Evolutionary conservation across 2,113 vertebrate species (phyloP).

Genomic region (Mohoua ochrocephala): DNA sequence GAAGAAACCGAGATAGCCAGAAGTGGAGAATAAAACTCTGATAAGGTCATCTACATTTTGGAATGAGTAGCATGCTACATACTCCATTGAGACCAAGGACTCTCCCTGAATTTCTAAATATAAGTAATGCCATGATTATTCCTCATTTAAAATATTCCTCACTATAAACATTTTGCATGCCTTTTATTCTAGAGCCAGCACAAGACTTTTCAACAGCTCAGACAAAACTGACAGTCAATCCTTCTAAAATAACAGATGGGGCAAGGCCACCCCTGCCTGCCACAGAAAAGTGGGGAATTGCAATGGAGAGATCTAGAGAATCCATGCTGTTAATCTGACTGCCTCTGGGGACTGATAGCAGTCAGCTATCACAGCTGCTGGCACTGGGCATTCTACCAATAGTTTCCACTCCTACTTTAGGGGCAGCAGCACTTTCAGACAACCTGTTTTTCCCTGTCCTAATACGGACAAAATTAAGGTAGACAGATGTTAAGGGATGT

Average conservation of each 20-base stretch:
- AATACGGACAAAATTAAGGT: slow-evolving; percentile 5
- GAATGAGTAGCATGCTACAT: not conserved
- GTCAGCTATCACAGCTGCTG: slow-evolving; percentile 40
- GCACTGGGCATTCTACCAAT: slow-evolving; percentile 53
- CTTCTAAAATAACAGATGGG: slow-evolving; percentile 30
- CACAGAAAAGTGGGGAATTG: not conserved
- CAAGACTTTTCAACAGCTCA: not conserved
- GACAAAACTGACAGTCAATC: not conserved
- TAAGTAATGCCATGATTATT: not conserved
- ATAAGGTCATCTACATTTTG: not conserved
- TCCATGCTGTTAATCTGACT: slow-evolving; percentile 4
- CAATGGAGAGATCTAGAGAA: not conserved
- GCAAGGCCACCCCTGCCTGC: not conserved
- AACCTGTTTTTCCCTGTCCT: slow-evolving; percentile 18
- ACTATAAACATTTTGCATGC: not conserved
- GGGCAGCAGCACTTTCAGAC: slow-evolving; percentile 20
- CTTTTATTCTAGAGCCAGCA: not conserved
- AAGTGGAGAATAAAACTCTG: not conserved
- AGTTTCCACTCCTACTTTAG: slow-evolving; percentile 39
- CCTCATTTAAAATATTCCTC: not conserved
- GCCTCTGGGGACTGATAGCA: slow-evolving; percentile 26
- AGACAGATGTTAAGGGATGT: not conserved
- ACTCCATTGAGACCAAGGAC: not conserved
- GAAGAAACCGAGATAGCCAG: not conserved
- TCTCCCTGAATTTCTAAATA: not conserved